Evolutionary conservation across 2,888 invertebrate species (phyloP), one percentile per base, ranked within the genome.

Genomic region (Erebia aethiops): DNA sequence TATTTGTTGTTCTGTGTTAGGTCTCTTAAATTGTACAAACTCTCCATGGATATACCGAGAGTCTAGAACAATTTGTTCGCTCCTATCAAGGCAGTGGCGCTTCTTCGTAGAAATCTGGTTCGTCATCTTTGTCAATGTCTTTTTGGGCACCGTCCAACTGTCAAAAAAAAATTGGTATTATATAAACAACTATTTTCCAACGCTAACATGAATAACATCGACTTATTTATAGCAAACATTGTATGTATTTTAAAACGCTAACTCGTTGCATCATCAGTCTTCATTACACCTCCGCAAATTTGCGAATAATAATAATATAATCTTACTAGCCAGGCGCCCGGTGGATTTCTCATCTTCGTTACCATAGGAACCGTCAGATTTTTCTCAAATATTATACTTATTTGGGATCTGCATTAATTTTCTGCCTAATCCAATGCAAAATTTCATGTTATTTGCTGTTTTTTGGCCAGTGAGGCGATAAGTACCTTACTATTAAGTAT

Each of bases 101-200:
- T 93, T 98, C 97, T 81, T 97, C 97, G 88, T 98, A 98, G 94
- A 98, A 98, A 89, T 98, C 98, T 10, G 97, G 98, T 86, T 98
- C 98, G 85, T 98, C 97, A 80, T 97, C 98, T 78, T 95, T 95
- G 84, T 97, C 97, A 69, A 94, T 95, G 76, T 96, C 97, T 77
- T 96, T 96, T 86, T 97, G 97, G 78, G 97, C 97, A 79, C 98
- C 97, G 88, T 98, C 98, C 90, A 98, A 94, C 97, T 98, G 89
- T 63, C 73, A 68, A 71, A 75, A 62, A 43, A 57, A 62, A 61
- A 54, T 63, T 26, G 52, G 13, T 46, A 46, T 52, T n/a, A 58
- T 68, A 69, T 67, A 66, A 71, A 70, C 68, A 70, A 67, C 74
- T 52, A 41, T 63, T 63, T 63, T 60, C 69, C 64, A 72, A 43